Base-by-base conservation (phyloP, 2,888 invertebrate species). In the Ochropleura plecta region DNA sequence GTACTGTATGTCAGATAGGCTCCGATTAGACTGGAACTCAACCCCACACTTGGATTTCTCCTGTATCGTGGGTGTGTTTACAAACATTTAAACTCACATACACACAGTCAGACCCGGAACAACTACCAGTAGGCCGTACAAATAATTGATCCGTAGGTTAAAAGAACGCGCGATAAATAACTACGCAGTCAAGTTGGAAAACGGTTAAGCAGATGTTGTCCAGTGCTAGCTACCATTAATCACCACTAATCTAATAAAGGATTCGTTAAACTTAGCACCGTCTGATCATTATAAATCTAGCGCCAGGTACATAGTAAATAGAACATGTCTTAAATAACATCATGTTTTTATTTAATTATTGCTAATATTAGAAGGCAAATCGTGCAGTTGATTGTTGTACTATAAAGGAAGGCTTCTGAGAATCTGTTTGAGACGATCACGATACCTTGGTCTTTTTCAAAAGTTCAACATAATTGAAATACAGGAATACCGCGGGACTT, bases 261-360 rank as follows among this genome's bases (percentile, higher is more conserved):
- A 86, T 75, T 88, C 86, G 84, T 83, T 87, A 63, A 73, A 77
- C 81, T 82, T 91, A 91, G 91, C 91, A 91, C 91, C 91, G 84
- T 88, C 83, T 75, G 86, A 87, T 88, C 73, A 78, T 68, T 79
- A 78, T 73, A 78, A 73, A 75, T 80, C 83, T 88, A 88, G 82
- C 80, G 87, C 84, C 82, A 84, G 84, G 80, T 70, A 72, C 53
- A 53, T 65, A 71, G 65, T 75, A 74, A 63, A 73, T 79, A 83
- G 53, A 79, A 71, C 42, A 69, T 74, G 66, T 76, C 55, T 77
- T 78, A 73, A 67, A 73, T 77, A 83, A 67, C 51, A 53, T 18
- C 59, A 48, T 63, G 74, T 70, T 64, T 51, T 66, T 64, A 83
- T 46, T 64, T 79, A 70, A 84, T 77, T 84, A 80, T 85, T 81